Evolutionary conservation across 1,140 invertebrate genomes (phyloP), one percentile per base, ranked within the genome.

Genomic region (Pogonus chalceus): DNA sequence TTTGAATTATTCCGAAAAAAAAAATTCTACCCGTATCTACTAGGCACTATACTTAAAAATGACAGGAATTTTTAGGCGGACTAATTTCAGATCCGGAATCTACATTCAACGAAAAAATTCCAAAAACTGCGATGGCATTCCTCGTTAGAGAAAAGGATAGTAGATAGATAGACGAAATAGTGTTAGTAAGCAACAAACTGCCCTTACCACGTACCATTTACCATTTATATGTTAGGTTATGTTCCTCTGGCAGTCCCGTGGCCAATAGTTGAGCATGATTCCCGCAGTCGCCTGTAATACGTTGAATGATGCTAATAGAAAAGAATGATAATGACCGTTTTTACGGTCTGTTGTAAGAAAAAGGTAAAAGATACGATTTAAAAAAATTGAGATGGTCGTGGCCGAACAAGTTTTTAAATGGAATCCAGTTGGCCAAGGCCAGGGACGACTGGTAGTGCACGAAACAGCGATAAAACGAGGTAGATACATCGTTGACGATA

Each of bases 371-470:
- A 31, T 4, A 31, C 4, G 14, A 31, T 4, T 7, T 7, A 31
- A 31, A 31, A 31, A 14, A 31, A 31, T 31, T 31, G 26, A 31
- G 39, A 14, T 20, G 39, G 39, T 46, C 39, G 39, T 20, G 12
- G 39, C 7, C 7, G 39, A 46, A 14, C 20, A 20, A 20, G 12
- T 46, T 46, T 46, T 46, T 20, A 7, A 46, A 46, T n/a, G 39
- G 39, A 46, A 46, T 46, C 39, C 39, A 12, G 39, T 46, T 46
- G 39, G 39, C 39, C 39, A 46, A 46, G 39, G 39, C 39, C 39
- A 46, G 39, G 39, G 39, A n/a, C 39, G 39, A 46, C 39, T n/a
- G n/a, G n/a, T n/a, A n/a, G n/a, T n/a, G n/a, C n/a, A n/a, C n/a
- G n/a, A n/a, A n/a, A n/a, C n/a, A n/a, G n/a, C n/a, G n/a, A n/a